Base-by-base conservation (phyloP, 2,797 vertebrate species). In the Myotis vivesi region DNA sequence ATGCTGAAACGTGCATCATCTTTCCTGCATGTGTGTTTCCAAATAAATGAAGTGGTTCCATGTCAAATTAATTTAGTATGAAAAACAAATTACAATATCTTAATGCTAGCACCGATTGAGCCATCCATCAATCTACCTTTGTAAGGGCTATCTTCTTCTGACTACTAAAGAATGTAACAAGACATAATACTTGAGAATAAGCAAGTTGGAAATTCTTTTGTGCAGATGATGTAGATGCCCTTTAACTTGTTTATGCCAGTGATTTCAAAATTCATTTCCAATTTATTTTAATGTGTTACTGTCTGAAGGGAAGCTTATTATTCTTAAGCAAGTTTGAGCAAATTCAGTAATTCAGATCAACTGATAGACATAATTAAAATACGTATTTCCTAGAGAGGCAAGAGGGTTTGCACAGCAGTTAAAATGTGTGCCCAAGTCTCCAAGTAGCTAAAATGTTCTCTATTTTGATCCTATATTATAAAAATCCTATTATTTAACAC, bases 211-310 rank as follows among this genome's bases (percentile, higher is more conserved):
- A 55, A 33, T 75, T 73, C 8, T 68, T 94, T 55, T 36, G 25
- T 81, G 28, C 51, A 4, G 3, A 79, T 75, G 49, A 49, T 77
- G 75, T 11, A 15, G 23, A 55, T 17, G 77, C 4, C 6, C 5
- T 82, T 38, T 76, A 79, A 73, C 13, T 77, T 77, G 20, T 51
- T 93, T 33, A 79, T 71, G 28, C 8, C 12, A 41, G 9, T 51
- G 15, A 83, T 83, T 92, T 90, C n/a, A 69, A 95, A 80, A 69
- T 64, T 49, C 9, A 38, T 89, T 96, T 81, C 53, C 22, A 68
- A 72, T 85, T 89, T 89, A 69, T 81, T 55, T 92, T 84, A 71
- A 93, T 94, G 92, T 66, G n/a, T 73, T 89, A 73, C 19, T 87
- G 5, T 55, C 86, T 7, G 66, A 71, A 88, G 93, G 33, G 23